Evolutionary conservation across 2,113 vertebrate genomes (phyloP).

Genomic region (Pavo muticus): DNA sequence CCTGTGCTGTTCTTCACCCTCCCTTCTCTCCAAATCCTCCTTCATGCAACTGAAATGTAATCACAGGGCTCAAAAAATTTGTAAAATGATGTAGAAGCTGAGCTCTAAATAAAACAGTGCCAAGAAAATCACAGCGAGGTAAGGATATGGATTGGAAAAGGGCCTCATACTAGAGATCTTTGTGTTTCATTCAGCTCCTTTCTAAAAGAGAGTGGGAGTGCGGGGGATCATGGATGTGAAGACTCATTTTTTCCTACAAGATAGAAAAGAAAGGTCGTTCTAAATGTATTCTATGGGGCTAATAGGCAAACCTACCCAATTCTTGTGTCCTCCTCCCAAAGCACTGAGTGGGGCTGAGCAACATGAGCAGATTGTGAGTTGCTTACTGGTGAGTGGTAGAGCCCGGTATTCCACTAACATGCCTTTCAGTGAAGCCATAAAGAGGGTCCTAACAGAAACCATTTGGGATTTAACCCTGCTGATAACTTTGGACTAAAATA

Average conservation of each 20-base stretch:
- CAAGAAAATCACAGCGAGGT: background rate
- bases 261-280: background rate
- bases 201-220: constrained; percentile 10
- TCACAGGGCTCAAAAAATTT: background rate
- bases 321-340: background rate
- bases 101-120: background rate
- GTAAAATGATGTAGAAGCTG: background rate
- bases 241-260: background rate
- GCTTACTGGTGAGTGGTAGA: background rate
- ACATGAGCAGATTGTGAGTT: background rate
- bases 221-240: background rate
- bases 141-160: background rate
- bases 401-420: background rate
- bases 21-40: background rate
- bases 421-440: background rate
- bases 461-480: background rate
- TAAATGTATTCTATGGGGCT: background rate
- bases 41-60: background rate
- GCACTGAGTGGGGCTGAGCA: background rate
- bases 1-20: background rate
- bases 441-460: background rate
- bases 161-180: background rate
- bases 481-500: background rate
- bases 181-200: constrained; percentile 29
- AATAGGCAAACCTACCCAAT: background rate